A percentile compares a stretch with the other conserved stretches of the same genome.
phyloP scores from a whole-genome alignment of 2,113 vertebrate species.

The Pseudorasbora parva region DNA sequence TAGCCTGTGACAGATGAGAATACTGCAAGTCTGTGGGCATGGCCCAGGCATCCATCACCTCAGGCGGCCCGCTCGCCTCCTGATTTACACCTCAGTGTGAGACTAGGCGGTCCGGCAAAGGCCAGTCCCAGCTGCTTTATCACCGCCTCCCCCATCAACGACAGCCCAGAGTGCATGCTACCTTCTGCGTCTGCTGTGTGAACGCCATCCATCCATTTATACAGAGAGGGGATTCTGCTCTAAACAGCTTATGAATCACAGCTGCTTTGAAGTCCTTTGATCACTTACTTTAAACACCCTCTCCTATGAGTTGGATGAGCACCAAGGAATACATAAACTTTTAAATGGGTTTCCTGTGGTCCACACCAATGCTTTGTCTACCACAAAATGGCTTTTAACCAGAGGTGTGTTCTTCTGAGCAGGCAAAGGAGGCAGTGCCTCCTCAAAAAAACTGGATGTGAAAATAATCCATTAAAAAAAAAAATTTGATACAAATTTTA shows the following conservation, averaged over 20 bases:
- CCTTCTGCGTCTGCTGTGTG: conserved; percentile 47
- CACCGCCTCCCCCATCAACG: conserved; percentile 59
- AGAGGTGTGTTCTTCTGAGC: too few relatives aligned
- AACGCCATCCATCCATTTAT: conserved; percentile 66
- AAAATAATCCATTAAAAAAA: too few relatives aligned
- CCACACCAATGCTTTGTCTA: background rate
- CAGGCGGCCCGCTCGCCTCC: conserved; percentile 55
- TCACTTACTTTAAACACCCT: conserved; percentile 74
- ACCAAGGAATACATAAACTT: conserved; percentile 27
- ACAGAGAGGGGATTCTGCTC: conserved; percentile 74
- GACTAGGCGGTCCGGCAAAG: conserved; percentile 54
- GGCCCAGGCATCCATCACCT: conserved; percentile 66
- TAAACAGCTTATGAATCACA: conserved; percentile 72
- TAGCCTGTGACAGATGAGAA: conserved; percentile 62
- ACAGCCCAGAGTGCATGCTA: conserved; percentile 47
- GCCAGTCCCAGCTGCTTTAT: conserved; percentile 62
- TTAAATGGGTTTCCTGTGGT: conserved; percentile 13
- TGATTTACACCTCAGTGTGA: conserved; percentile 70
- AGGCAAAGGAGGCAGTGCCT: too few relatives aligned
- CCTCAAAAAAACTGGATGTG: too few relatives aligned
- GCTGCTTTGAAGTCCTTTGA: conserved; percentile 76
- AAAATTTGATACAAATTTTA: too few relatives aligned
- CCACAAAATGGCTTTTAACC: too few relatives aligned
- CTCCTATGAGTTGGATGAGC: conserved; percentile 47
- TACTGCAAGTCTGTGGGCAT: conserved; percentile 65